Evolutionary conservation across 2,113 vertebrate genomes (phyloP).

Genomic region (Pycnonotus jocosus): DNA sequence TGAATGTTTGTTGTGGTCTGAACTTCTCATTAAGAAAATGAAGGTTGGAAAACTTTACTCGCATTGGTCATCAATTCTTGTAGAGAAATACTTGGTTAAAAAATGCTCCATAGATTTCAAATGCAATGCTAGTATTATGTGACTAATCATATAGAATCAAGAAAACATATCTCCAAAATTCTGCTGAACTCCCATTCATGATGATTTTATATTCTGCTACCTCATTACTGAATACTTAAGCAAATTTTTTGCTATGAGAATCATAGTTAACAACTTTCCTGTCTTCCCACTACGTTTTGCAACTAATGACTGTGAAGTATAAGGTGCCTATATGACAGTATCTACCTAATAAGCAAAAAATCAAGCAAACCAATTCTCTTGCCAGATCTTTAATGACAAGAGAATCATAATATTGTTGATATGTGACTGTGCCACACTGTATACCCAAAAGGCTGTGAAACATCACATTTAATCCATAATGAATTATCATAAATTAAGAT

Average conservation of each 20-base stretch:
- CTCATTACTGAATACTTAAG: neutral
- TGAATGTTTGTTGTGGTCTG: neutral
- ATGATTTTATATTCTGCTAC: neutral
- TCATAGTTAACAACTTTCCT: neutral
- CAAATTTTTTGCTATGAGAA: neutral
- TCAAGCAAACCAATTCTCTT: neutral
- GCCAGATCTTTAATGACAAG: neutral
- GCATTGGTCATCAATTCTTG: neutral
- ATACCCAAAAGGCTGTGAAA: neutral
- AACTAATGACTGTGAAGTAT: neutral
- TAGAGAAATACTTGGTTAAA: neutral
- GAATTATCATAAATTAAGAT: neutral
- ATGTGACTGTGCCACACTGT: neutral
- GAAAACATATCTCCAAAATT: neutral
- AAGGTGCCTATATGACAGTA: neutral
- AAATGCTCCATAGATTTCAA: neutral
- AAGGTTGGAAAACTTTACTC: neutral
- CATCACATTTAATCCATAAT: neutral
- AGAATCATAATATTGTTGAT: neutral
- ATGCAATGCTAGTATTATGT: neutral
- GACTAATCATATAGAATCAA: neutral
- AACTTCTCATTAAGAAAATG: neutral
- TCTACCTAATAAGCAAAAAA: neutral
- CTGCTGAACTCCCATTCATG: neutral
- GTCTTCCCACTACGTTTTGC: neutral